Conservation (phyloP, 1,140 invertebrate species). For the Drosophila lini region DNA sequence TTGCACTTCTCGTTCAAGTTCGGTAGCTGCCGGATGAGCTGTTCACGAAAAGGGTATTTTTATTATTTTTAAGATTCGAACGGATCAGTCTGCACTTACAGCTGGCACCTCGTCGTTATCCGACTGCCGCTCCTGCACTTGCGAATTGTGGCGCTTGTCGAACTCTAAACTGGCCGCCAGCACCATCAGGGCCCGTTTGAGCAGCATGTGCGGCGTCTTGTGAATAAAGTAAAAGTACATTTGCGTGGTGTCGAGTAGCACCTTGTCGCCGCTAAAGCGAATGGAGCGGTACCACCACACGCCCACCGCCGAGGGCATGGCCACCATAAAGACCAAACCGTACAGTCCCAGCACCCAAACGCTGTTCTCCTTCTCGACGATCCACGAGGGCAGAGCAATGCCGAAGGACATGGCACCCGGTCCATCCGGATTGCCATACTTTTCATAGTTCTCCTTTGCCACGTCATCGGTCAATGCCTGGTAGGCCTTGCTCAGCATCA, state of each 20-base stretch:
- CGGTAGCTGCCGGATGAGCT: conserved; percentile 95
- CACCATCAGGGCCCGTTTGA: conserved; percentile 98
- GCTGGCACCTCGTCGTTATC: conserved; percentile 98
- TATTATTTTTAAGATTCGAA: not conserved
- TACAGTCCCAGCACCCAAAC: conserved; percentile 98
- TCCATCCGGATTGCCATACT: conserved; percentile 99
- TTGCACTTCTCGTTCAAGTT: conserved; percentile 98
- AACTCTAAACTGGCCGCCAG: conserved; percentile 98
- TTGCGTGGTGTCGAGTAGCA: conserved; percentile 97
- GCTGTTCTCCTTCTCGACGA: conserved; percentile 99
- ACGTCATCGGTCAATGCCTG: conserved; percentile 97
- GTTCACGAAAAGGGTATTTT: conserved; percentile 12
- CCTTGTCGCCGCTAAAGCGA: conserved; percentile 97
- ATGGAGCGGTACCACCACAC: conserved; percentile 99
- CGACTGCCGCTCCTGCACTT: conserved; percentile 95
- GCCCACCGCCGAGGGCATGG: conserved; percentile 96
- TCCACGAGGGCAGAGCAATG: conserved; percentile 99
- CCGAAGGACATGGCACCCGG: conserved; percentile 99
- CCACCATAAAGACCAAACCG: conserved; percentile 98
- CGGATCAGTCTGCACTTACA: conserved; percentile 86
- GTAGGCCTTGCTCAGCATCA: conserved; percentile 98
- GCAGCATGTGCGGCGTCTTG: conserved; percentile 96
- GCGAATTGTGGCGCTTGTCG: conserved; percentile 96
- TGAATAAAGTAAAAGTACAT: conserved; percentile 98
- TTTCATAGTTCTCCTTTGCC: conserved; percentile 98